phyloP scores from a whole-genome alignment of 2,113 vertebrate species.

The Atractosteus spatula region DNA sequence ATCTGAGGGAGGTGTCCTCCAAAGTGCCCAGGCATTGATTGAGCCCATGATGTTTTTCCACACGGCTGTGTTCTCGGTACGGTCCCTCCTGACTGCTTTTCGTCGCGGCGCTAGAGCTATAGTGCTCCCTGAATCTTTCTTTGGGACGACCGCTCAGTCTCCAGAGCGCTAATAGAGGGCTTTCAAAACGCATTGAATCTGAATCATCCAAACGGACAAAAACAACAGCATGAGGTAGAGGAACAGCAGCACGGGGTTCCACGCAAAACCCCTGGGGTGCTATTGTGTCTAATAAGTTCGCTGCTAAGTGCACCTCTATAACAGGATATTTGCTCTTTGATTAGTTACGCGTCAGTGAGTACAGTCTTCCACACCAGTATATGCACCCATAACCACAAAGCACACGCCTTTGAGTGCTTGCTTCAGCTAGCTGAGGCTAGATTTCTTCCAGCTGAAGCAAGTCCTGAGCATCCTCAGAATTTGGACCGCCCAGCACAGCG shows the following conservation, averaged over 20 bases:
- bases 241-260: neutral
- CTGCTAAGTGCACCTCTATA: conserved; percentile 4
- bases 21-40: conserved; percentile 10
- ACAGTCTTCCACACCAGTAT: neutral
- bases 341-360: neutral
- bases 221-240: neutral
- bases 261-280: neutral
- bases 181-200: neutral
- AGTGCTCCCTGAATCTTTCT: neutral
- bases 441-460: too few species aligned
- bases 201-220: neutral
- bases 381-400: neutral
- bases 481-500: too few species aligned
- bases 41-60: conserved; percentile 5
- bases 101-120: neutral
- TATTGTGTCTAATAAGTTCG: conserved; percentile 4
- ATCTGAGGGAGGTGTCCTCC: neutral
- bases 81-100: neutral
- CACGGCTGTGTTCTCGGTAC: neutral
- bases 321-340: neutral
- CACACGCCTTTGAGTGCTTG: neutral
- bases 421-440: too few species aligned
- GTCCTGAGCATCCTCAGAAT: too few species aligned
- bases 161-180: neutral
- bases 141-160: neutral